A percentile compares a stretch with the other conserved stretches of the same genome.
Evolutionary conservation across 2,797 vertebrate species (phyloP).

Genomic region (Mormyrops boulengeri): DNA sequence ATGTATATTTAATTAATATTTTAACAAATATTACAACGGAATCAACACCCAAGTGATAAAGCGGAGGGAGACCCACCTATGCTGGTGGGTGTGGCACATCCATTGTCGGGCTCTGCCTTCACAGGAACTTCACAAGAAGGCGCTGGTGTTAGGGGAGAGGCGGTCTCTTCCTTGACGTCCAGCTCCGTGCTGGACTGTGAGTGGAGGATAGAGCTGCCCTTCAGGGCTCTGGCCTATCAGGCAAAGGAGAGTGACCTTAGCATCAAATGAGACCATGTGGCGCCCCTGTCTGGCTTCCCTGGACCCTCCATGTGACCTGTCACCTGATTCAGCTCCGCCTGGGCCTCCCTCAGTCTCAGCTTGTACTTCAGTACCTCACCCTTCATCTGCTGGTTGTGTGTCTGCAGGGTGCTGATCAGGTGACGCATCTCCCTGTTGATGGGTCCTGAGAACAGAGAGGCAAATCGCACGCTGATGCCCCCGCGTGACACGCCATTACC

Average conservation of each 20-base stretch:
- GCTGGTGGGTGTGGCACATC: constrained; percentile 56
- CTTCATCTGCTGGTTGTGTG: constrained; percentile 96
- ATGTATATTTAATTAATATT: not conserved
- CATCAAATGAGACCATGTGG: not conserved
- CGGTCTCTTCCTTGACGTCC: constrained; percentile 78
- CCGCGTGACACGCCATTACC: not conserved
- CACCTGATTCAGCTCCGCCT: constrained; percentile 87
- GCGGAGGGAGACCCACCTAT: constrained; percentile 42
- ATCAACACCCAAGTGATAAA: not conserved
- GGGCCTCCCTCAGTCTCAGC: constrained; percentile 80
- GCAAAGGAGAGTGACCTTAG: not conserved
- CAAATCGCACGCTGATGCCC: not conserved
- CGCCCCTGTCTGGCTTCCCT: rapidly evolving
- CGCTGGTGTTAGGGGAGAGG: constrained; percentile 52
- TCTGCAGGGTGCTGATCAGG: constrained; percentile 94
- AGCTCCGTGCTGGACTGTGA: constrained; percentile 85
- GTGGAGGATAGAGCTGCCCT: constrained; percentile 74
- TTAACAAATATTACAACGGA: not conserved
- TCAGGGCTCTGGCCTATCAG: constrained; percentile 71
- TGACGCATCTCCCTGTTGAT: constrained; percentile 97
- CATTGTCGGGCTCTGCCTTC: constrained; percentile 77
- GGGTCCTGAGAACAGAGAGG: constrained; percentile 62
- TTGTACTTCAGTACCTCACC: constrained; percentile 92
- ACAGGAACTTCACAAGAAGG: constrained; percentile 55
- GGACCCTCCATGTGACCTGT: not conserved